These are phyloP conservation scores for Diadema setosum DNA, from an alignment of 35 echinoderm and acorn worm genomes.

Conservation along the genomic window DNA sequence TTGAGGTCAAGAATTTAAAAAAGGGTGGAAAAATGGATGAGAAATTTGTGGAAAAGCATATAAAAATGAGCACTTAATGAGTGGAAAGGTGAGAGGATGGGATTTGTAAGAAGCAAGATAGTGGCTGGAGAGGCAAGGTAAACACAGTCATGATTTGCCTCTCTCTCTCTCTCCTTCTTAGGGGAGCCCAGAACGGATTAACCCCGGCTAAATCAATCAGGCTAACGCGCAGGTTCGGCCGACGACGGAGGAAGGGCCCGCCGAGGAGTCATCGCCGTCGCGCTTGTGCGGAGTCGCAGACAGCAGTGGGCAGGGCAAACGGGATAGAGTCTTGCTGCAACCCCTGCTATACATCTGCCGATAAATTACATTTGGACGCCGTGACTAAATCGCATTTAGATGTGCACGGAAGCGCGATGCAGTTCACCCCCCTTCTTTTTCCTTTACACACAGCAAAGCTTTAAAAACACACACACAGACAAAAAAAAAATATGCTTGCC, in stretches of 20 bases:
- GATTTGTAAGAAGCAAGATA: background rate
- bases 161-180: too few relatives aligned
- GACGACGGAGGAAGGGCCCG: too few relatives aligned
- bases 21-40: background rate
- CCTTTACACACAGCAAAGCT: too few relatives aligned
- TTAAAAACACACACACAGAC: too few relatives aligned
- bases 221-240: too few relatives aligned
- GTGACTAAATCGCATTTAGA: slow-evolving; percentile 18
- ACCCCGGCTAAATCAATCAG: background rate
- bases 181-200: background rate
- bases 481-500: too few relatives aligned
- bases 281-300: too few relatives aligned
- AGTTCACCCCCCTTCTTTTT: too few relatives aligned
- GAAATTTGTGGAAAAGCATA: slow-evolving; percentile 1
- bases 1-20: too few relatives aligned
- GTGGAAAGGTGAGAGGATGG: background rate
- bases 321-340: too few relatives aligned
- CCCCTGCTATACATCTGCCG: background rate
- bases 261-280: too few relatives aligned
- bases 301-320: background rate
- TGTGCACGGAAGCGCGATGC: background rate
- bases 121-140: background rate
- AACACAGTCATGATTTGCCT: background rate
- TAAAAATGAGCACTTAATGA: slow-evolving; percentile 20
- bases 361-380: background rate